phyloP scores from a whole-genome alignment of 1,140 invertebrate species.

The Pogonognathellus flavescens region DNA sequence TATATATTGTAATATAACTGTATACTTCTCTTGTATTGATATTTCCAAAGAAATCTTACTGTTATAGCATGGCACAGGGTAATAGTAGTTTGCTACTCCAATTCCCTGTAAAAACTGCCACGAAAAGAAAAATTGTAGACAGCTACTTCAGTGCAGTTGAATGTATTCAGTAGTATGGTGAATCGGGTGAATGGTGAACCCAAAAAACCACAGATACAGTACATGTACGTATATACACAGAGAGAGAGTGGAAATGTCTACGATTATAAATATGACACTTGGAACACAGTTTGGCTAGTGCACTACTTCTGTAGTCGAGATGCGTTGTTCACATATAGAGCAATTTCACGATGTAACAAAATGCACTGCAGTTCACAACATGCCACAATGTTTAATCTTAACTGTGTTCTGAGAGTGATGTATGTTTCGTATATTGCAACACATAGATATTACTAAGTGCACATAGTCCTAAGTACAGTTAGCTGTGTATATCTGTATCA shows the following conservation, averaged over 20 bases:
- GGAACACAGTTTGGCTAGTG: not conserved
- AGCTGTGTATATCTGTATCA: too few species aligned
- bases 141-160: constrained; percentile 26
- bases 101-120: constrained; percentile 6
- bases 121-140: constrained; percentile 13
- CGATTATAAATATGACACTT: not conserved
- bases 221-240: too few species aligned
- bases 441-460: too few species aligned
- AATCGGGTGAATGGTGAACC: constrained; percentile 10
- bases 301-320: not conserved
- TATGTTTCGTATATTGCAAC: too few species aligned
- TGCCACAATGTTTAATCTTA: too few species aligned
- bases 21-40: not conserved
- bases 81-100: not conserved
- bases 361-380: too few species aligned
- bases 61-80: too few species aligned
- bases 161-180: constrained; percentile 21
- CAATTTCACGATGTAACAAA: too few species aligned
- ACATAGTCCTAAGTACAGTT: too few species aligned
- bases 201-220: constrained; percentile 10
- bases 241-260: too few species aligned
- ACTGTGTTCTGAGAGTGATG: too few species aligned
- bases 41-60: not conserved
- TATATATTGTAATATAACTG: not conserved
- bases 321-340: too few species aligned